These are phyloP conservation scores for Oxystoma pomonae DNA, from an alignment of 2,888 invertebrate species.

Conservation along the genomic window DNA sequence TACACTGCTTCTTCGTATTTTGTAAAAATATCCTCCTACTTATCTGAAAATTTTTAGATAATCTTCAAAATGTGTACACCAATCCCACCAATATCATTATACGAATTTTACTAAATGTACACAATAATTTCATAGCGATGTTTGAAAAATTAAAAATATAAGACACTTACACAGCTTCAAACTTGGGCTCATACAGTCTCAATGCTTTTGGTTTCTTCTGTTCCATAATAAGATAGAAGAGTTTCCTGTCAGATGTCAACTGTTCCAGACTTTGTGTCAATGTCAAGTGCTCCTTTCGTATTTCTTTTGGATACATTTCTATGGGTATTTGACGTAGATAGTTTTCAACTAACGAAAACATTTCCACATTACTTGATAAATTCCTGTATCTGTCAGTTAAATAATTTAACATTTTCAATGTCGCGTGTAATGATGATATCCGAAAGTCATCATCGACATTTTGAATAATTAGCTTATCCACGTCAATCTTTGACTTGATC, in stretches of 20 bases:
- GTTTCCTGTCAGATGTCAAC: slow-evolving; percentile 52
- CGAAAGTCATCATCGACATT: slow-evolving; percentile 61
- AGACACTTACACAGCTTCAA: slow-evolving; percentile 72
- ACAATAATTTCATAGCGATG: too few species aligned
- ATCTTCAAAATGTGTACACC: too few species aligned
- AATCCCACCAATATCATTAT: too few species aligned
- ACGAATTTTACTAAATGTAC: too few species aligned
- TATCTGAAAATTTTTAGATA: too few species aligned
- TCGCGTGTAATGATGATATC: slow-evolving; percentile 55
- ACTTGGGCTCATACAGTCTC: slow-evolving; percentile 79
- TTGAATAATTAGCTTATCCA: slow-evolving; percentile 53
- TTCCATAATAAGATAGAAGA: slow-evolving; percentile 56
- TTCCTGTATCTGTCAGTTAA: slow-evolving; percentile 52
- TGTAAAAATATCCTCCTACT: too few species aligned
- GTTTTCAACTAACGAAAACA: slow-evolving; percentile 54
- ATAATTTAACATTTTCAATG: slow-evolving; percentile 56
- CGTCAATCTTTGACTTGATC: slow-evolving; percentile 48
- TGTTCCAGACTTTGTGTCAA: slow-evolving; percentile 51
- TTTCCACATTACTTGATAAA: slow-evolving; percentile 42
- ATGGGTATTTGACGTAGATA: slow-evolving; percentile 56
- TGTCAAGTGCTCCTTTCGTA: slow-evolving; percentile 49
- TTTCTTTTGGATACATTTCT: slow-evolving; percentile 58
- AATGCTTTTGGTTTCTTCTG: slow-evolving; percentile 76
- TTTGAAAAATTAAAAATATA: not conserved
- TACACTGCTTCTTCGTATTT: too few species aligned